A percentile compares a stretch with the other conserved stretches of the same genome.
Evolutionary conservation across 2,888 invertebrate species (phyloP).

Genomic region (Steinernema hermaphroditum): DNA sequence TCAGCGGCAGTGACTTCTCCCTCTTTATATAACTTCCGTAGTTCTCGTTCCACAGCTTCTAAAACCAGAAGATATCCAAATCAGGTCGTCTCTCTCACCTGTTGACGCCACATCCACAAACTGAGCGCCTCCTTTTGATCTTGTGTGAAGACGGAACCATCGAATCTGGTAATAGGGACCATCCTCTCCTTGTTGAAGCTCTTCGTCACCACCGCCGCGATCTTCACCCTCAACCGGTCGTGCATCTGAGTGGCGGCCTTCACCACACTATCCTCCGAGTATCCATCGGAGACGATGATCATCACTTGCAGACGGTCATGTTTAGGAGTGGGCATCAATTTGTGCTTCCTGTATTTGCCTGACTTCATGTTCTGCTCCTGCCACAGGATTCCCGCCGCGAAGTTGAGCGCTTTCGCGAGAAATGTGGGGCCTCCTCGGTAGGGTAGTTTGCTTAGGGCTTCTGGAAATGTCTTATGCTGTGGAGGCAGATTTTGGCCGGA

Average conservation of each 20-base stretch:
- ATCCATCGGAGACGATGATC: conserved; percentile 60
- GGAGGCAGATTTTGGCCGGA: not conserved
- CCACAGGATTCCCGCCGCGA: conserved; percentile 60
- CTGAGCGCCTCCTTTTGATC: conserved; percentile 60
- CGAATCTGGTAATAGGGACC: conserved; percentile 56
- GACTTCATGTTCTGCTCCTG: conserved; percentile 62
- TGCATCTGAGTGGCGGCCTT: conserved; percentile 56
- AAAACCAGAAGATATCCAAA: conserved; percentile 35
- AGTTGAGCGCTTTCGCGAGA: conserved; percentile 61
- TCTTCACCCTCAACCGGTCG: conserved; percentile 57
- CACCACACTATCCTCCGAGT: conserved; percentile 59
- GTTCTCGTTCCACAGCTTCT: conserved; percentile 52
- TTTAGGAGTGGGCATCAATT: conserved; percentile 57
- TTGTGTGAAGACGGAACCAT: conserved; percentile 58
- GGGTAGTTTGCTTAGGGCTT: conserved; percentile 56
- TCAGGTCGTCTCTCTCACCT: conserved; percentile 44
- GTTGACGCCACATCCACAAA: conserved; percentile 64
- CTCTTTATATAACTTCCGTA: conserved; percentile 46
- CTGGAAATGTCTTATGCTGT: conserved; percentile 38
- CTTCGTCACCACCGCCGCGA: conserved; percentile 45
- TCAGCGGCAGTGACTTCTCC: conserved; percentile 40
- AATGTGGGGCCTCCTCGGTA: conserved; percentile 64
- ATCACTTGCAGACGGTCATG: conserved; percentile 61
- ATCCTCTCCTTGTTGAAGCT: conserved; percentile 52
- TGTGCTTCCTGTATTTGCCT: conserved; percentile 44